Evolutionary conservation across 2,888 invertebrate genomes (phyloP).

Genomic region (Hetaerina titia): DNA sequence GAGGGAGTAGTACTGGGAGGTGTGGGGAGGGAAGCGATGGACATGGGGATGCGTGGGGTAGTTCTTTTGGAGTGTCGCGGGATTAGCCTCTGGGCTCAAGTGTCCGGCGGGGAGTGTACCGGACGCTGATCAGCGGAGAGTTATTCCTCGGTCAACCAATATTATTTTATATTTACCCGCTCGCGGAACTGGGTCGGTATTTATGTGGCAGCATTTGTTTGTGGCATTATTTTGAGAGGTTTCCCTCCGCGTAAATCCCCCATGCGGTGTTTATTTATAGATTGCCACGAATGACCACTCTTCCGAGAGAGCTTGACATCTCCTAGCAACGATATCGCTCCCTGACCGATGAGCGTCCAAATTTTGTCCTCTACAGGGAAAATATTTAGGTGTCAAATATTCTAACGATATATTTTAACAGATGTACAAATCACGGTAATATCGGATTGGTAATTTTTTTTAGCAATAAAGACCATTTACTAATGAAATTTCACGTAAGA

Average conservation of each 20-base stretch:
- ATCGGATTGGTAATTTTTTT: too few relatives aligned
- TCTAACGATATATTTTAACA: too few relatives aligned
- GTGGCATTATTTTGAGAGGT: neutral
- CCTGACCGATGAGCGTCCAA: too few relatives aligned
- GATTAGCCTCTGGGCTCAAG: neutral
- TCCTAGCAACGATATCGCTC: too few relatives aligned
- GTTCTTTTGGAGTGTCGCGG: neutral
- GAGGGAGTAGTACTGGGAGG: neutral
- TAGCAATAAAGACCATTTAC: too few relatives aligned
- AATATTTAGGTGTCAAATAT: too few relatives aligned
- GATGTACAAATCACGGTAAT: too few relatives aligned
- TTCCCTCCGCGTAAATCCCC: neutral
- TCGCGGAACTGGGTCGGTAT: neutral
- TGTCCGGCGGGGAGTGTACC: neutral
- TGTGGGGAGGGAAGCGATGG: neutral
- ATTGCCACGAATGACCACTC: neutral
- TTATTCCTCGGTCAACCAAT: neutral
- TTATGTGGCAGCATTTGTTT: neutral
- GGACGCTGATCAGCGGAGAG: neutral
- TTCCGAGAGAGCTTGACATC: too few relatives aligned
- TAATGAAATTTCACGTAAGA: too few relatives aligned
- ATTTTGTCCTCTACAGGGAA: too few relatives aligned
- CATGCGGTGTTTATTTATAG: slow-evolving; percentile 4
- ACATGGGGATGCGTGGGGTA: neutral
- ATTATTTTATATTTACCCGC: neutral